phyloP scores from a whole-genome alignment of 2,797 vertebrate genomes.

The Columba guinea region DNA sequence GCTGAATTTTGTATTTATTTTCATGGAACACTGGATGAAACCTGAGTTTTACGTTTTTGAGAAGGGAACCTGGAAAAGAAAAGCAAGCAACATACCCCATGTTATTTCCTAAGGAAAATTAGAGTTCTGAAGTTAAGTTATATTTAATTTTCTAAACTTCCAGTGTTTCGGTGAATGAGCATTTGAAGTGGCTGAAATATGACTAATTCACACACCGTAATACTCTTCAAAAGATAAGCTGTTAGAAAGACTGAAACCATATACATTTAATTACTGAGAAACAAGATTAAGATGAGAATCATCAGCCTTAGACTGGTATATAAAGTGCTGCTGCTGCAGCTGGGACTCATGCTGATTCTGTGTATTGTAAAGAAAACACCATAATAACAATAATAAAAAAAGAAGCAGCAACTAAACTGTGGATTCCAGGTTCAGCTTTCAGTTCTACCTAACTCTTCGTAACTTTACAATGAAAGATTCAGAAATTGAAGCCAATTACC shows the following conservation, averaged over 20 bases:
- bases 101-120: not conserved
- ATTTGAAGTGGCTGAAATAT: not conserved
- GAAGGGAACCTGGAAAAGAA: not conserved
- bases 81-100: not conserved
- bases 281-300: conserved; percentile 9
- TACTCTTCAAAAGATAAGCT: conserved; percentile 11
- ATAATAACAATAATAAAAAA: conserved; percentile 17
- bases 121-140: not conserved
- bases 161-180: not conserved
- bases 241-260: not conserved
- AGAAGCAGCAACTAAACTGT: conserved; percentile 29
- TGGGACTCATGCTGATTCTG: not conserved
- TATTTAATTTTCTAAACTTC: not conserved
- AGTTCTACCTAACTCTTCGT: conserved; percentile 71
- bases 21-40: not conserved
- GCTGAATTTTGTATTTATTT: conserved; percentile 4
- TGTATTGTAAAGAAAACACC: not conserved
- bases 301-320: not conserved
- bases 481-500: conserved; percentile 82
- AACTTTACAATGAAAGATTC: conserved; percentile 77
- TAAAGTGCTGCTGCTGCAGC: not conserved
- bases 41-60: conserved; percentile 15
- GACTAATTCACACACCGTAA: not conserved
- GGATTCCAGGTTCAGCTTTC: conserved; percentile 68
- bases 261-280: conserved; percentile 8